These are phyloP conservation scores for Cephus pulcher DNA, from an alignment of 2,888 invertebrate species.

Conservation along the genomic window DNA sequence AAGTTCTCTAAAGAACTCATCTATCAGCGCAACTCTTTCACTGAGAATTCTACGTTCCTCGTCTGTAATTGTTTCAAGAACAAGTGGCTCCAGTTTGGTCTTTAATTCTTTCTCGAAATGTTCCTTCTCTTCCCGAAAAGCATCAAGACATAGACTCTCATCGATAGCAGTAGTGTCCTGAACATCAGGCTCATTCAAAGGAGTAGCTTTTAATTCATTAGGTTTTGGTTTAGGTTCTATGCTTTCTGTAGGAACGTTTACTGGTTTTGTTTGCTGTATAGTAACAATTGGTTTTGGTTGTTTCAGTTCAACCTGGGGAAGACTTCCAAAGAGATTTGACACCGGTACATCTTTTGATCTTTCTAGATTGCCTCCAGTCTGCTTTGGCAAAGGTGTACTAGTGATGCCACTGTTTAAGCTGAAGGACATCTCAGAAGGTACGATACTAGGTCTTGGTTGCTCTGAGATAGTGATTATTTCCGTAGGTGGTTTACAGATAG, in stretches of 20 bases:
- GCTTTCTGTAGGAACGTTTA: constrained; percentile 26
- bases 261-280: constrained; percentile 12
- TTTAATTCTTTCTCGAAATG: constrained; percentile 58
- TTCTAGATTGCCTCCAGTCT: constrained; percentile 22
- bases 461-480: constrained; percentile 44
- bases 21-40: constrained; percentile 69
- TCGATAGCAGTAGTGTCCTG: constrained; percentile 46
- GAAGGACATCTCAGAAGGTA: constrained; percentile 48
- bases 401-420: constrained; percentile 39
- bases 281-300: constrained; percentile 21
- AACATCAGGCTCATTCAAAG: constrained; percentile 31
- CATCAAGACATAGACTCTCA: constrained; percentile 46
- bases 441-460: constrained; percentile 28
- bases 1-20: constrained; percentile 74
- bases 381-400: constrained; percentile 54
- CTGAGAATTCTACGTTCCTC: constrained; percentile 70
- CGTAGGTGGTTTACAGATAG: constrained; percentile 73
- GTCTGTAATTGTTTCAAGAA: constrained; percentile 70
- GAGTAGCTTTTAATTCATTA: constrained; percentile 18
- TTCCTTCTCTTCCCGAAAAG: constrained; percentile 55
- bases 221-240: constrained; percentile 32
- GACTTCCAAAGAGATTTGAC: constrained; percentile 42
- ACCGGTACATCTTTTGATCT: constrained; percentile 27
- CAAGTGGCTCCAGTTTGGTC: constrained; percentile 38
- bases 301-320: constrained; percentile 25